These are phyloP conservation scores for Cacoxenus indagator DNA, from an alignment of 2,888 invertebrate species.

Conservation along the genomic window DNA sequence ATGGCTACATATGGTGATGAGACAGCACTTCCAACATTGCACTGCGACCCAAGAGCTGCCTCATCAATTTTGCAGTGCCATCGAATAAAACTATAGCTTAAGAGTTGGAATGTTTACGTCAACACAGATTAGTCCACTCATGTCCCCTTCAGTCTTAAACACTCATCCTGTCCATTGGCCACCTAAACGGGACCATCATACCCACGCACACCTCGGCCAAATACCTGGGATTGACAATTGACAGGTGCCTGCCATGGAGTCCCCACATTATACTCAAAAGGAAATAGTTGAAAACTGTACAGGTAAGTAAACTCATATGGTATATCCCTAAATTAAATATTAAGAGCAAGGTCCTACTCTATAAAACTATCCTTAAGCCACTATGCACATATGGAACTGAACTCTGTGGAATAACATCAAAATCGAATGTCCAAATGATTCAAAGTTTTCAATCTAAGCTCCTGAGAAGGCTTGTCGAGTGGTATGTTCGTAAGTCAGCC, in stretches of 20 bases:
- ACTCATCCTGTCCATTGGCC: background rate
- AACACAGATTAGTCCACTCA: background rate
- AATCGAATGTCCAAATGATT: no score
- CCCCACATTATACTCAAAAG: no score
- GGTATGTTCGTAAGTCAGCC: background rate
- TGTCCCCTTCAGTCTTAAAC: background rate
- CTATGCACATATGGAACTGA: no score
- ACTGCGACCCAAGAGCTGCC: background rate
- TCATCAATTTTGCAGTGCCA: background rate
- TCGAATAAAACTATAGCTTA: background rate
- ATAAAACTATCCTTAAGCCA: no score
- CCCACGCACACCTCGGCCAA: background rate
- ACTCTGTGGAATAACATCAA: no score
- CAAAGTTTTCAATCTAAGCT: no score
- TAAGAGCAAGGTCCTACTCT: no score
- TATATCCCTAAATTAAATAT: background rate
- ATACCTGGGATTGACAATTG: background rate
- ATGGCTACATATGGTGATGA: background rate
- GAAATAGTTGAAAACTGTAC: background rate
- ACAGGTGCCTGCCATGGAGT: no score
- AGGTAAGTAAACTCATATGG: background rate
- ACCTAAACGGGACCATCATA: background rate
- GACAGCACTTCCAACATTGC: background rate
- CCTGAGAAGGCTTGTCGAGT: background rate
- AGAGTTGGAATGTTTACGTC: background rate